Base-by-base conservation (phyloP, 1,140 invertebrate species). In the Sitophilus oryzae region DNA sequence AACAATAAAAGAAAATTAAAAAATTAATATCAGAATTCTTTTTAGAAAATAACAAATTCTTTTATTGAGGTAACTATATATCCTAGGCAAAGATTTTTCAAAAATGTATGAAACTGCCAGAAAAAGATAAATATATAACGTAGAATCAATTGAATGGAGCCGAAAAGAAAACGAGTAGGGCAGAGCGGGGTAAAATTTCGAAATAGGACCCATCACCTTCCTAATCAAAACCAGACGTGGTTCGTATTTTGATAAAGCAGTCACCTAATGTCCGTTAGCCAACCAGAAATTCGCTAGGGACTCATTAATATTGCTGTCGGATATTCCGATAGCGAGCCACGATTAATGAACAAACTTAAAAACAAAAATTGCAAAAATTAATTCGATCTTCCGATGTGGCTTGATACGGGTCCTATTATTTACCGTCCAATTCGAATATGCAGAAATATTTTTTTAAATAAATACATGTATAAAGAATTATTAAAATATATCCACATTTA, bases 281-380 rank as follows among this genome's bases (percentile, higher is more conserved):
- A 52, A 43, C 49, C 49, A 52, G 49, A 42, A 52, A 52, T 43
- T 41, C 38, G 22, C 34, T 23, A 16, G 49, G 20, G 43, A 53
- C 51, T 53, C 42, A 53, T 53, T 53, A 53, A 45, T 46, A 53
- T 37, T 45, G 25, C 51, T 53, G 41, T 46, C 42, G 25, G 51
- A 53, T 53, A 45, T 44, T 45, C 51, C 46, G 41, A 52, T 52
- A 52, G 40, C 40, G 20, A 53, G 42, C 42, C 41, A 46, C 51
- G 43, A 53, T 40, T 53, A 53, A 53, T 53, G 51, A 53, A 45
- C 51, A n/a, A 45, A 53, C 15, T 53, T 53, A 38, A 37, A 53
- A 53, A 53, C 42, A 44, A 53, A 52, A 53, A 45, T 36, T 53
- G 51, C 22, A 46, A 37, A 53, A 53, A 52, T 34, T 42, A 42